Conservation (phyloP, 2,113 vertebrate species). For the Tapirus terrestris region DNA sequence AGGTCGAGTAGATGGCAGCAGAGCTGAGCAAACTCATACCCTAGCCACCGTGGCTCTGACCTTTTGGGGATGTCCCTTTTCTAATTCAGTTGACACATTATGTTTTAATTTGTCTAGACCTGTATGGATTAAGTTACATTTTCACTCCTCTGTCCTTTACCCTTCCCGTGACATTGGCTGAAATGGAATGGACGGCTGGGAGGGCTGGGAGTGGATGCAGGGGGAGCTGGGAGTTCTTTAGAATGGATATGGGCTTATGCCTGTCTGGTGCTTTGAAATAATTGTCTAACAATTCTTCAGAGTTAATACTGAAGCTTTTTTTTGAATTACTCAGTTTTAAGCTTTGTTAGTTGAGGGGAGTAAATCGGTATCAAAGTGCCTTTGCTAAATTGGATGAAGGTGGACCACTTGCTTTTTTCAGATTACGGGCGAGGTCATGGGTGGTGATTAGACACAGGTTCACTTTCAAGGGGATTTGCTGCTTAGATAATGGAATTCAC, state of each 20-base stretch:
- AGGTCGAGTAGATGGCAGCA: neutral
- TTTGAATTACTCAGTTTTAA: neutral
- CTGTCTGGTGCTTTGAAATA: neutral
- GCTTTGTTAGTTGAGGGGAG: neutral
- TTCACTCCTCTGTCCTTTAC: too few species aligned
- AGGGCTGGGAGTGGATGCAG: neutral
- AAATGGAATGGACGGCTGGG: too few species aligned
- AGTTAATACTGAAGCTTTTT: neutral
- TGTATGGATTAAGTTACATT: neutral
- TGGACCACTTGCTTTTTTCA: neutral
- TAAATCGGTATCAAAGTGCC: neutral
- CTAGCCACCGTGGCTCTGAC: neutral
- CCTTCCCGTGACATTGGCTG: neutral
- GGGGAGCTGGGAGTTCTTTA: neutral
- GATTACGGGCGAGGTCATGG: too few species aligned
- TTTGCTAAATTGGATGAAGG: neutral
- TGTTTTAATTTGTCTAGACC: neutral
- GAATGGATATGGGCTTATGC: neutral
- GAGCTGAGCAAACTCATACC: neutral
- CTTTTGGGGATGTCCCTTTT: neutral
- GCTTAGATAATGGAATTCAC: neutral
- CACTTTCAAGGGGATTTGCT: neutral
- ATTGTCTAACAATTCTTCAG: neutral
- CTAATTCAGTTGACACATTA: neutral
- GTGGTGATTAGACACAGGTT: neutral